Base-by-base conservation (phyloP, 2,113 vertebrate species). In the Crocuta crocuta region DNA sequence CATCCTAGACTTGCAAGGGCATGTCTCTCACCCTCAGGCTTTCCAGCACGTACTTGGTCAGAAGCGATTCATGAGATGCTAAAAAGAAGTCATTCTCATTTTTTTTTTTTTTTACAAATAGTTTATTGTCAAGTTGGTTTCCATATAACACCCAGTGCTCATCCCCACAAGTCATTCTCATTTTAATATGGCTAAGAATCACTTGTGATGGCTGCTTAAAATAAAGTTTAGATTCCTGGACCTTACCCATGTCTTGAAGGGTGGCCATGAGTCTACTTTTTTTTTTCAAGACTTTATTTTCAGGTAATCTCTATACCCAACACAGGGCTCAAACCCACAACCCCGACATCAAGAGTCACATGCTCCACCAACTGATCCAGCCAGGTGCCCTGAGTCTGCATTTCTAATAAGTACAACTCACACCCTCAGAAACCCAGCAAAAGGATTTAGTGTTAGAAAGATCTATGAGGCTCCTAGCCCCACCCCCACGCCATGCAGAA, bases 1-100 rank as follows among this genome's bases (percentile, higher is more conserved):
- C 96, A 95, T 50, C 10, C 2, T 1, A 45, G 81, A 33, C 96
- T 43, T 93, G 95, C 45, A 45, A 45, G 88, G 90, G 26, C 96
- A 90, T n/a, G 83, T 55, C 48, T 26, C 82, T 63, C 10, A 2
- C 70, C 35, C 89, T 24, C 86, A 19, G 45, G 96, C 31, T 53
- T 73, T 45, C 96, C 74, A 43, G n/a, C 26, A 11, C 68, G 84
- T 23, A 9, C 74, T 84, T 23, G n/a, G 55, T 39, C 31, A 55
- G 65, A 65, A 33, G 53, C 63, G 76, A 33, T 68, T 35, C 79
- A 17, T 84, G 31, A 87, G 70, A 92, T 76, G 35, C 43, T 33
- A 21, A 35, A 71, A 17, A 10, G 23, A 35, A 53, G 68, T 33
- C 45, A 23, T 74, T 65, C 71, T 89, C 89, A 81, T 23, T 81